phyloP scores from a whole-genome alignment of 2,888 invertebrate species.

The Griposia aprilina region DNA sequence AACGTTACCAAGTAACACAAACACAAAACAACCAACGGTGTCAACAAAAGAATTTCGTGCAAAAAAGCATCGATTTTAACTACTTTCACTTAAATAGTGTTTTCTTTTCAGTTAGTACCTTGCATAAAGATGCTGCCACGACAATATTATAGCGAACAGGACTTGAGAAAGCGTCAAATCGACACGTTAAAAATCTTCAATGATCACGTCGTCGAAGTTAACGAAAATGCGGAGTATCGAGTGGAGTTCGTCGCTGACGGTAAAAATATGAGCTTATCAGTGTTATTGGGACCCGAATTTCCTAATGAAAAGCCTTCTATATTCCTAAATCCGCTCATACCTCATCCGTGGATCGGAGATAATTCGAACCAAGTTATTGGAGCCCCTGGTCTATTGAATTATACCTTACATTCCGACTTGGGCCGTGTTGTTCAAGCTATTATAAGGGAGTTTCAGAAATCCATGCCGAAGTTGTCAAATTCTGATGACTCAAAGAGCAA shows the following conservation, averaged over 20 bases:
- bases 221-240: slow-evolving; percentile 93
- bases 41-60: slow-evolving; percentile 10
- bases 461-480: slow-evolving; percentile 78
- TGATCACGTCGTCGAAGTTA: slow-evolving; percentile 94
- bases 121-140: slow-evolving; percentile 88
- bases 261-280: slow-evolving; percentile 92
- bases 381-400: slow-evolving; percentile 95
- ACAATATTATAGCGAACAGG: slow-evolving; percentile 89
- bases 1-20: background rate
- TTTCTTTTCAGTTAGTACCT: slow-evolving; percentile 42
- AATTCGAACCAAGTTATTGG: slow-evolving; percentile 93
- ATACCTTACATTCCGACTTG: slow-evolving; percentile 94
- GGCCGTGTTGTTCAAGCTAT: slow-evolving; percentile 95
- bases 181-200: slow-evolving; percentile 96
- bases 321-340: slow-evolving; percentile 92
- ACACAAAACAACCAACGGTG: slow-evolving; percentile 1
- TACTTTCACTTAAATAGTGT: slow-evolving; percentile 7
- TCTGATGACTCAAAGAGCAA: slow-evolving; percentile 81
- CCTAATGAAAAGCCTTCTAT: slow-evolving; percentile 94
- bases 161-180: slow-evolving; percentile 93
- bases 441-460: slow-evolving; percentile 93
- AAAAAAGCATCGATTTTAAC: slow-evolving; percentile 2
- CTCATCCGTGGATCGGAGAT: slow-evolving; percentile 93
- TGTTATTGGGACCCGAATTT: slow-evolving; percentile 93
- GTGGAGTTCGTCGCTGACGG: slow-evolving; percentile 93